Conservation (phyloP, 2,113 vertebrate species). For the Ellobius talpinus region DNA sequence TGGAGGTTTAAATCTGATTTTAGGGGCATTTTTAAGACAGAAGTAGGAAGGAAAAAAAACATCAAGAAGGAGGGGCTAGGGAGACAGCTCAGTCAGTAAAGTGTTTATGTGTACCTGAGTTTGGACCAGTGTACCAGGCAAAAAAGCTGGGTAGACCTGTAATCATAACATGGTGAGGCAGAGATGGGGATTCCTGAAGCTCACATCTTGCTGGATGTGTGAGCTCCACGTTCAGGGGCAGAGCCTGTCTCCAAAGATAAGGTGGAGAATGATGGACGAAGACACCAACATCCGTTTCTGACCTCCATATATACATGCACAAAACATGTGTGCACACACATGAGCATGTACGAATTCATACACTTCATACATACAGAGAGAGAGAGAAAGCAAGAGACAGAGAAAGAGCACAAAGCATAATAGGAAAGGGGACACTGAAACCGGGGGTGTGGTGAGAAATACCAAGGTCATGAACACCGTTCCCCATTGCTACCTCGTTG, state of each 20-base stretch:
- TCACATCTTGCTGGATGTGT: not conserved
- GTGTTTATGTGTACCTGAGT: not conserved
- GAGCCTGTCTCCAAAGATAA: not conserved
- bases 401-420: not conserved
- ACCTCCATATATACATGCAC: not conserved
- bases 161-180: too few relatives aligned
- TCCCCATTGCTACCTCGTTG: not conserved
- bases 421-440: not conserved
- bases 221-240: not conserved
- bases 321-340: not conserved
- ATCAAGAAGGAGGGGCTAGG: not conserved
- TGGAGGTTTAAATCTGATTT: not conserved
- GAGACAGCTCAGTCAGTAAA: not conserved
- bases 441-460: not conserved
- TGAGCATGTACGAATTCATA: not conserved
- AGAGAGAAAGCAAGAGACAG: not conserved
- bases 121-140: not conserved
- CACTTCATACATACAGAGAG: not conserved
- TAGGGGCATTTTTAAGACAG: conserved; percentile 32
- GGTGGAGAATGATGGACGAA: not conserved
- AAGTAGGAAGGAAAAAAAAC: not conserved
- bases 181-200: not conserved
- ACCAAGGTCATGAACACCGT: too few relatives aligned
- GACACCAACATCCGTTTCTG: not conserved
- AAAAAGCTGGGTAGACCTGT: not conserved